Base-by-base conservation (phyloP, 2,888 invertebrate genomes). In the Aplocera efformata region DNA sequence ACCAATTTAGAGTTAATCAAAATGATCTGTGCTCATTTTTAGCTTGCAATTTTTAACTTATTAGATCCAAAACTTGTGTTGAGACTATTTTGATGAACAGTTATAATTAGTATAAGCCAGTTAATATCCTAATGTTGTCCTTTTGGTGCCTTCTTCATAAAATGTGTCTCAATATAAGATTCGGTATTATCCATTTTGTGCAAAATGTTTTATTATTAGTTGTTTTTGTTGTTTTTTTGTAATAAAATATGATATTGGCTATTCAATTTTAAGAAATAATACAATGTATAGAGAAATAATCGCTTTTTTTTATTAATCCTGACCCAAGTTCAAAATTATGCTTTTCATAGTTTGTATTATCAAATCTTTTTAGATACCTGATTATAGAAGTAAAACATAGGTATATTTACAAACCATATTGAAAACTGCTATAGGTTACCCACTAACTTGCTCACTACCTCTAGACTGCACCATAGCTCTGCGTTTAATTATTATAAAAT, bases 111-210 rank as follows among this genome's bases (percentile, higher is more conserved):
- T 26, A 17, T 22, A 23, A 13, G 11, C 22, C 3, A 3, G 10
- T 27, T 21, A 23, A 35, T 28, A 29, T 24, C 23, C 29, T 13
- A 7, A 23, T 10, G 22, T 17, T 36, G 7, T 17, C n/a, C 13
- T 9, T 8, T 23, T 24, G 23, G 35, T 36, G 36, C 23, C 36
- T 36, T 36, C 6, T 7, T 13, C 10, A 29, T 23, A 17, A 1
- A 36, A 28, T 34, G 9, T 9, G 24, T 36, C 36, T 29, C 29
- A 29, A 21, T 35, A 17, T 23, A 9, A 17, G 24, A 13, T 10
- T 9, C n/a, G 6, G 22, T 8, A 8, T 22, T 23, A 4, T 11
- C 13, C 13, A 17, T 17, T 17, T 17, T 17, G 3, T 17, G 2
- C 5, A 17, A 3, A 20, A 10, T 7, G 17, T 8, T 25, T 23